A percentile compares a stretch with the other conserved stretches of the same genome.
Evolutionary conservation across 1,140 invertebrate species (phyloP).

Genomic region (Zophobas morio): DNA sequence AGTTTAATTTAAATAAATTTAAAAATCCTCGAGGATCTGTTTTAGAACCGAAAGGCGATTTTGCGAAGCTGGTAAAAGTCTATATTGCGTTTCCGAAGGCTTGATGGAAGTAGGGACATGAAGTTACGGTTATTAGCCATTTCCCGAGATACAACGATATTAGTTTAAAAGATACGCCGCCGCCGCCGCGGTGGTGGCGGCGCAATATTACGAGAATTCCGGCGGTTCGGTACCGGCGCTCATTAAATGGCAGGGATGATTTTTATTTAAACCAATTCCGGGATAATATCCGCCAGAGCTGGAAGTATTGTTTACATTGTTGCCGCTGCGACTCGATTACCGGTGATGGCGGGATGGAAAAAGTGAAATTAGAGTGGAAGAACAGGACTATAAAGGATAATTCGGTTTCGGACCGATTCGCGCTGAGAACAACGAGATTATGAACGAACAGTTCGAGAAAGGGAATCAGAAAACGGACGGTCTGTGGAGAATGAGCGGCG

Average conservation of each 20-base stretch:
- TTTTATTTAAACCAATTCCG: conserved; percentile 35
- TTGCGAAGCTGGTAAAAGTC: conserved; percentile 40
- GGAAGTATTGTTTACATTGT: conserved; percentile 18
- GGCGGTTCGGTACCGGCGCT: conserved; percentile 26
- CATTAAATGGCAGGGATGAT: conserved; percentile 28
- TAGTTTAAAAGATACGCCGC: conserved; percentile 49
- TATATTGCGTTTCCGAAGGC: conserved; percentile 72
- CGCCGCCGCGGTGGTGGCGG: conserved; percentile 13
- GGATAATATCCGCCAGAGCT: conserved; percentile 8
- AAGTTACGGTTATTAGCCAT: conserved; percentile 78
- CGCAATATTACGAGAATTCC: neutral
- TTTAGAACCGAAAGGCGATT: conserved; percentile 33
- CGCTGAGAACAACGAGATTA: no score
- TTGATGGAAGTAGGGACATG: conserved; percentile 77
- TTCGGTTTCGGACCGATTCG: neutral
- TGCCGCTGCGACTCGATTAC: conserved; percentile 18
- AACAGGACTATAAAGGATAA: conserved; percentile 5
- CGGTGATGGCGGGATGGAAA: conserved; percentile 19
- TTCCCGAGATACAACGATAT: conserved; percentile 70
- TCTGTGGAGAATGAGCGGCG: no score
- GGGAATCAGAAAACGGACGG: no score
- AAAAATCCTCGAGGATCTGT: conserved; percentile 37
- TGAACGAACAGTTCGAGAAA: neutral
- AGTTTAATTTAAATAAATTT: conserved; percentile 43
- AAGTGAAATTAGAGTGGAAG: conserved; percentile 3